Base-by-base conservation (phyloP, 2,113 vertebrate genomes). In the Equus quagga region DNA sequence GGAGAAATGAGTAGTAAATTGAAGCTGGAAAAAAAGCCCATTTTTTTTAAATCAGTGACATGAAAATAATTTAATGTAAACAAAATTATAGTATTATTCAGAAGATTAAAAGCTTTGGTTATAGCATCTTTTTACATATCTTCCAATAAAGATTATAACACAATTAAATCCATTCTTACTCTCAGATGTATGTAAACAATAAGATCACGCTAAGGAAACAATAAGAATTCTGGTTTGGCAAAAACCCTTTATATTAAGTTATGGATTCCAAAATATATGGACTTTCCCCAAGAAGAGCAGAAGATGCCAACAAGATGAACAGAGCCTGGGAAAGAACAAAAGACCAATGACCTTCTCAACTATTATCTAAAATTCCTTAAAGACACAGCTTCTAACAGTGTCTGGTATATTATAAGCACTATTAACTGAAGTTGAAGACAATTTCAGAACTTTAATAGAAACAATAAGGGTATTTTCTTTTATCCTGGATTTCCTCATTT, bases 81-180 rank as follows among this genome's bases (percentile, higher is more conserved):
- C 36, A 64, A 56, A 86, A 73, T 21, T 56, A 6, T 51, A 79
- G 7, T 82, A 84, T 54, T 89, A 62, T 62, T 49, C 44, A 96
- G 58, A 84, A 19, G 87, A 19, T 62, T 76, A 69, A 84, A 58
- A 97, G 70, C 36, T 81, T 78, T 95, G 93, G 82, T 33, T 72
- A 95, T 41, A 23, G 21, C 12, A 41, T 82, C 78, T 56, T 60
- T 7, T 64, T 49, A 79, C 33, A 67, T 97, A 86, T 24, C 54
- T 69, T 28, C 80, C 78, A 54, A 72, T 93, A 76, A 75, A 73
- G 69, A 89, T 89, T 98, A 85, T 36, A 97, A 83, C 19, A 67
- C 72, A 70, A 67, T 75, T 56, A 94, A 94, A 62, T 21, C 26
- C 83, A 94, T 86, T 67, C 64, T 87, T 85, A 96, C 21, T 86